A percentile compares a stretch with the other conserved stretches of the same genome.
phyloP scores from a whole-genome alignment of 2,113 vertebrate species.

The Channa argus region DNA sequence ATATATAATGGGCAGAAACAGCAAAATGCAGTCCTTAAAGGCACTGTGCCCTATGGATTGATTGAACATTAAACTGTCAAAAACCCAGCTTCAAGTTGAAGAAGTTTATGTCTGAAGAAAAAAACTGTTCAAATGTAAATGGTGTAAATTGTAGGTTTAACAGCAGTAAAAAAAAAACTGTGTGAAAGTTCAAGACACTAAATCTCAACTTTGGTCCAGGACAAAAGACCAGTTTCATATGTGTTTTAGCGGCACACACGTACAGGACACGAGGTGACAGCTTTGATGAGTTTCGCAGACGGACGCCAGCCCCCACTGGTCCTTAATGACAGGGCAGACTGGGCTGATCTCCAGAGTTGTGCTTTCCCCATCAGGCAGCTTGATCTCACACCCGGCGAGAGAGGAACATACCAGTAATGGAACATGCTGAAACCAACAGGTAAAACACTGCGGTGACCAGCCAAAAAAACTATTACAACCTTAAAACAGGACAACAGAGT shows the following conservation, averaged over 20 bases:
- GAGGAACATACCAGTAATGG: conserved; percentile 61
- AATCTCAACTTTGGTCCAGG: neutral
- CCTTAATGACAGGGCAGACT: conserved; percentile 47
- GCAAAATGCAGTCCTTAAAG: no score
- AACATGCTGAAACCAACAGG: conserved; percentile 50
- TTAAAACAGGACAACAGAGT: conserved; percentile 12
- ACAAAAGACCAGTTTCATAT: conserved; percentile 1
- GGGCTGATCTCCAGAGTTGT: conserved; percentile 63
- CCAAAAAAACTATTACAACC: conserved; percentile 25
- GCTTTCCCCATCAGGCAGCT: conserved; percentile 63
- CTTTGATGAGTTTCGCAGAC: conserved; percentile 60
- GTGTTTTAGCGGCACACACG: conserved; percentile 19
- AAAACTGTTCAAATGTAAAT: no score
- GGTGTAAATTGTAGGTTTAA: neutral
- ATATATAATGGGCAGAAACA: no score
- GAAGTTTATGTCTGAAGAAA: no score
- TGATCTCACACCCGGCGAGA: conserved; percentile 50
- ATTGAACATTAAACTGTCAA: no score
- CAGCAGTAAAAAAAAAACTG: conserved; percentile 1
- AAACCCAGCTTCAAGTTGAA: no score
- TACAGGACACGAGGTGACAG: conserved; percentile 27
- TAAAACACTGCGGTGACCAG: conserved; percentile 24
- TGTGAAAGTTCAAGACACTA: neutral
- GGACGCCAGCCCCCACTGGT: conserved; percentile 27
- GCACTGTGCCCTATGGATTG: no score